Base-by-base conservation (phyloP, 1,140 invertebrate species). In the Ooceraea biroi region DNA sequence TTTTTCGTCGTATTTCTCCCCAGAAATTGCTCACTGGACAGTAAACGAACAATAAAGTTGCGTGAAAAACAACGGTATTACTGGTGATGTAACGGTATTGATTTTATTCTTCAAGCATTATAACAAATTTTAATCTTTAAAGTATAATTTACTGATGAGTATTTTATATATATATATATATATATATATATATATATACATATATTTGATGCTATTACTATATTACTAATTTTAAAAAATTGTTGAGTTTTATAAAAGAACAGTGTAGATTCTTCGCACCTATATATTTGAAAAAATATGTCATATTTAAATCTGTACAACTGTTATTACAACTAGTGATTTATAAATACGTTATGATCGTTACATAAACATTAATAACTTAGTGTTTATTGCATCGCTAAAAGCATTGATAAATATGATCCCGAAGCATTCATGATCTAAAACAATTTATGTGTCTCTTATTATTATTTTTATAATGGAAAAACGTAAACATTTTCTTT, bases 351-450 rank as follows among this genome's bases (percentile, higher is more conserved):
- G 3, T 58, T 36, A 48, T 8, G n/a, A 46, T 12, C 27, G 44
- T 69, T 11, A 44, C n/a, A 27, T 69, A 46, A 69, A 69, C 55
- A 44, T 69, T 14, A 12, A n/a, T 7, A n/a, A 44, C 11, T 2
- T 69, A 17, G 48, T 1, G 0, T 10, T 60, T 41, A 77, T 44
- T 83, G 72, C 77, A 83, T 85, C 11, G 87, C 83, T 8, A 82
- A 25, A 11, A 88, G 25, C n/a, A 88, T 27, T 17, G 87, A 88
- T 1, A 87, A 14, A 3, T 87, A 88, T 0, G 85, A 88, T 19
- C 71, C 85, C 10, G 87, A 88, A 8, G 85, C 73, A 61, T 87
- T 88, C 46, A 87, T 57, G 27, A 88, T 88, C 87, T 87, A 60
- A 44, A 88, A 82, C 10, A 61, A 63, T 10, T 5, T 48, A 36